Percentiles rank a stretch among this genome's conserved stretches.
These are phyloP conservation scores for Lagorchestes hirsutus DNA, from an alignment of 2,797 vertebrate genomes.

Conservation along the genomic window DNA sequence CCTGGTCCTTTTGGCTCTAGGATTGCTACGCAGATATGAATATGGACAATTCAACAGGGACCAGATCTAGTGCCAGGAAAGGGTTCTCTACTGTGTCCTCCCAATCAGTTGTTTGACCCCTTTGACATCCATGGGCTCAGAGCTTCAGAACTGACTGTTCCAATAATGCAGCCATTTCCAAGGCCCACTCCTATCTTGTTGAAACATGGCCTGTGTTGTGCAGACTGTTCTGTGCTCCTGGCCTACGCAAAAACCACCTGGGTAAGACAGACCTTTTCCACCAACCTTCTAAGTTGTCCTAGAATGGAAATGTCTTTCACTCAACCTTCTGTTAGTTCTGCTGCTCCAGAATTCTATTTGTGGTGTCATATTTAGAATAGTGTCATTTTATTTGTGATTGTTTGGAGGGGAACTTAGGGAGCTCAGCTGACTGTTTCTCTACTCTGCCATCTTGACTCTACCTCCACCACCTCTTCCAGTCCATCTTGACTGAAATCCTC, in stretches of 20 bases:
- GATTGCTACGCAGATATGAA: background rate
- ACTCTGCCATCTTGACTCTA: background rate
- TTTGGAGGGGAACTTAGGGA: too few species aligned
- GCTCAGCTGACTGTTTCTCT: too few species aligned
- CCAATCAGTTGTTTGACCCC: background rate
- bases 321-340: background rate
- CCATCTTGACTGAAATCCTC: background rate
- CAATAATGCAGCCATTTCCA: background rate
- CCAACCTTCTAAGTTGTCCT: background rate
- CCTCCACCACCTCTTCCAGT: background rate
- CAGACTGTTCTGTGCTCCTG: background rate
- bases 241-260: too few species aligned
- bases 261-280: background rate
- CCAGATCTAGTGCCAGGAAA: background rate
- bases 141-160: background rate
- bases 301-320: background rate
- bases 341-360: too few species aligned
- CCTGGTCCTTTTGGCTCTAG: background rate
- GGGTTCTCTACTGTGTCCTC: background rate
- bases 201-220: background rate
- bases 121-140: background rate
- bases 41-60: background rate
- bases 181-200: background rate
- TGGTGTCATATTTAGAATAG: too few species aligned
- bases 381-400: too few species aligned